phyloP scores from a whole-genome alignment of 2,113 vertebrate species.

The Physeter macrocephalus region DNA sequence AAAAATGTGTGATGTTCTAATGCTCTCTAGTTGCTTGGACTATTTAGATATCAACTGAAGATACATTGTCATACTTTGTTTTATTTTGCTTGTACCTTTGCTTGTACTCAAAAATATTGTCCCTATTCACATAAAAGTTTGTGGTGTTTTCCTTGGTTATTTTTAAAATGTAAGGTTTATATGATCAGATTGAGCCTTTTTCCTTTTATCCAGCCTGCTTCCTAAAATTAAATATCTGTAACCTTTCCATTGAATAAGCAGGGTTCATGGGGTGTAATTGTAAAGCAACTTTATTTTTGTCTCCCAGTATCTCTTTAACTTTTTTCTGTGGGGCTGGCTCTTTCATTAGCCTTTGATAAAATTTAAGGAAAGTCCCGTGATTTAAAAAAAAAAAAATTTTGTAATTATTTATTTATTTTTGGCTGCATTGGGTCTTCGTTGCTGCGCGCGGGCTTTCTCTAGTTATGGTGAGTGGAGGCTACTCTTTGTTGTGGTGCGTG shows the following conservation, averaged over 20 bases:
- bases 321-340: not conserved
- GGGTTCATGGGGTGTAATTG: slow-evolving; percentile 38
- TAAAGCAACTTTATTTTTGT: slow-evolving; percentile 54
- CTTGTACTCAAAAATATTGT: not conserved
- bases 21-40: not conserved
- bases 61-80: not conserved
- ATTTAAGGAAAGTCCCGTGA: not conserved
- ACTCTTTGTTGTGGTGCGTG: no score
- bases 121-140: slow-evolving; percentile 33
- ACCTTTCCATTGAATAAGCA: slow-evolving; percentile 47
- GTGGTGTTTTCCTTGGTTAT: slow-evolving; percentile 39
- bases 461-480: no score
- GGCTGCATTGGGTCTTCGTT: no score
- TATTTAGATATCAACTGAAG: not conserved
- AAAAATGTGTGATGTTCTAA: not conserved
- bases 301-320: not conserved
- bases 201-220: slow-evolving; percentile 27
- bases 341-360: slow-evolving; percentile 15
- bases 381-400: no score
- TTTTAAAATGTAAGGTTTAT: slow-evolving; percentile 48
- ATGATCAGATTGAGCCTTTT: not conserved
- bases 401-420: no score
- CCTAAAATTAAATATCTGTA: slow-evolving; percentile 56
- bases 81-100: slow-evolving; percentile 37
- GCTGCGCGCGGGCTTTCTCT: no score